phyloP scores from a whole-genome alignment of 64 coral and sea anemone genomes.

The Cladopsammia gracilis region DNA sequence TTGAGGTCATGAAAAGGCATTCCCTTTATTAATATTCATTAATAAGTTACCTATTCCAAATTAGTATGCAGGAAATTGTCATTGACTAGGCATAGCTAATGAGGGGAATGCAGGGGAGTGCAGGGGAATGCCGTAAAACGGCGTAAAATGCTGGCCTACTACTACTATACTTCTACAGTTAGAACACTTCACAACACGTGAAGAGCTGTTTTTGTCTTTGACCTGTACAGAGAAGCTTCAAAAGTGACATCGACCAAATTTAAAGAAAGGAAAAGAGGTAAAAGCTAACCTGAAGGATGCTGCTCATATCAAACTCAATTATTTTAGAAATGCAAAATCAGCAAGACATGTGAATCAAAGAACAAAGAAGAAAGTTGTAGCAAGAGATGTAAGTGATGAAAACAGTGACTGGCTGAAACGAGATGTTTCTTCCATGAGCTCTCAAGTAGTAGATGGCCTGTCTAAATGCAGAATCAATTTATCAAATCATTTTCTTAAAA shows the following conservation, averaged over 20 bases:
- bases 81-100: no score
- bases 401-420: constrained; percentile 32
- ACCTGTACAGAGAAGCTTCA: constrained; percentile 11
- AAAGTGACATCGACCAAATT: constrained; percentile 15
- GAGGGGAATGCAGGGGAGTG: no score
- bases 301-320: neutral
- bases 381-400: neutral
- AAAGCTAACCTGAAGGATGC: neutral
- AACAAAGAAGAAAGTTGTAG: neutral
- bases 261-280: neutral
- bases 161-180: constrained; percentile 52
- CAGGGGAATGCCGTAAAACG: no score
- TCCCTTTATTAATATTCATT: no score
- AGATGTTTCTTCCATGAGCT: constrained; percentile 28
- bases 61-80: no score
- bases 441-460: neutral
- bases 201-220: constrained; percentile 26
- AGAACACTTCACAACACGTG: constrained; percentile 27
- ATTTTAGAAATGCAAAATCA: constrained; percentile 9
- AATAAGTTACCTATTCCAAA: no score
- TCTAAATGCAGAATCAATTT: neutral
- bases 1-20: no score
- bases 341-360: neutral
- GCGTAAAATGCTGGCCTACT: constrained; percentile 24
- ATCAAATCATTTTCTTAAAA: constrained; percentile 44